A percentile compares a stretch with the other conserved stretches of the same genome.
Conservation (phyloP, 2,113 vertebrate genomes). For the Leptocoma aspasia region DNA sequence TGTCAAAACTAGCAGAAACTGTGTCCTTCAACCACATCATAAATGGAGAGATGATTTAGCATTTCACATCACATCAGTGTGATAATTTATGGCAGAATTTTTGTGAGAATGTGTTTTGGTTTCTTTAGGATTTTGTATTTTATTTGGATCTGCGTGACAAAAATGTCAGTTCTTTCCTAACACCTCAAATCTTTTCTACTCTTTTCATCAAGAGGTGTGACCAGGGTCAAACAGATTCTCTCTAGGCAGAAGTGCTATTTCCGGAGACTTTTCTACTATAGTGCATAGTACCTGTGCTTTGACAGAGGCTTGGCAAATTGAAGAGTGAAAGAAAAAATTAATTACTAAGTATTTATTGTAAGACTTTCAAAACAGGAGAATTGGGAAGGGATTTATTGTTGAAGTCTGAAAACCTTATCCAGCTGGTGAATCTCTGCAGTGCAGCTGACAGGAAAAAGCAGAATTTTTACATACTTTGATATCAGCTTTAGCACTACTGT, state of each 20-base stretch:
- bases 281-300: neutral
- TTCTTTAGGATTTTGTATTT: neutral
- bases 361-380: neutral
- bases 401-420: neutral
- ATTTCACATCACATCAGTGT: neutral
- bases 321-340: neutral
- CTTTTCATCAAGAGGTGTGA: neutral
- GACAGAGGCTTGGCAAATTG: neutral
- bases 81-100: neutral
- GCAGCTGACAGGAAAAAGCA: neutral
- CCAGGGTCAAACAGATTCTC: neutral
- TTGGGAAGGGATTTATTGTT: neutral
- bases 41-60: neutral
- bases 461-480: neutral
- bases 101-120: neutral
- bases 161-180: neutral
- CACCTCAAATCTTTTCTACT: neutral
- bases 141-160: neutral
- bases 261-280: neutral
- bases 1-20: neutral
- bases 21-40: neutral
- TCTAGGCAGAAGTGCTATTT: neutral
- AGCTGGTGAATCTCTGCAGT: neutral
- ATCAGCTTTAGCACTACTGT: neutral
- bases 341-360: neutral